Evolutionary conservation across 1,140 invertebrate genomes (phyloP).

Genomic region (Bombus balteatus): DNA sequence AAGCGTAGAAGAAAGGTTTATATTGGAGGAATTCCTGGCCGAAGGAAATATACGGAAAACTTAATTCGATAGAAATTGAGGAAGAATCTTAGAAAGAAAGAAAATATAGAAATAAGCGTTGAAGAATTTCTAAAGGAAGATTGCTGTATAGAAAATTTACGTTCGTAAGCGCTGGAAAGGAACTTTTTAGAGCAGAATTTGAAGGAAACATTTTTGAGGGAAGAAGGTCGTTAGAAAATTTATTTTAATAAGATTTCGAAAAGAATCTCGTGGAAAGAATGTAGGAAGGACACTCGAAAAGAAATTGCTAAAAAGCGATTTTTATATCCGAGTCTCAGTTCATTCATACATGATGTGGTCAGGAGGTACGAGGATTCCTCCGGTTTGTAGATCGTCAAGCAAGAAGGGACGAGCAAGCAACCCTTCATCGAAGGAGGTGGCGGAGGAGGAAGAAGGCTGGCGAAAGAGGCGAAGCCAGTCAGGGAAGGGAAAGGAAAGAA

Average conservation of each 20-base stretch:
- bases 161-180: not conserved
- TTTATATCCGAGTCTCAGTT: not conserved
- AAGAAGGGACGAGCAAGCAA: slow-evolving; percentile 47
- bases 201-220: not conserved
- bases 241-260: not conserved
- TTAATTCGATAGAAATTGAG: not conserved
- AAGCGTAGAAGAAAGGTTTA: not conserved
- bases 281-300: not conserved
- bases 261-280: not conserved
- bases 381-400: not conserved
- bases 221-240: not conserved
- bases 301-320: not conserved
- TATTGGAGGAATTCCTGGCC: not conserved
- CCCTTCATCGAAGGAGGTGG: slow-evolving; percentile 53
- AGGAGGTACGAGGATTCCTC: not conserved
- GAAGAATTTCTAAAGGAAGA: not conserved
- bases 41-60: no score
- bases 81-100: not conserved
- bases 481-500: slow-evolving; percentile 72
- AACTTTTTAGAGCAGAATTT: not conserved
- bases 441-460: slow-evolving; percentile 43
- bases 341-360: not conserved
- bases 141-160: no score
- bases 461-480: slow-evolving; percentile 53
- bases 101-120: not conserved